Evolutionary conservation across 2,888 invertebrate species (phyloP).

Genomic region (Oegoconia quadripuncta): DNA sequence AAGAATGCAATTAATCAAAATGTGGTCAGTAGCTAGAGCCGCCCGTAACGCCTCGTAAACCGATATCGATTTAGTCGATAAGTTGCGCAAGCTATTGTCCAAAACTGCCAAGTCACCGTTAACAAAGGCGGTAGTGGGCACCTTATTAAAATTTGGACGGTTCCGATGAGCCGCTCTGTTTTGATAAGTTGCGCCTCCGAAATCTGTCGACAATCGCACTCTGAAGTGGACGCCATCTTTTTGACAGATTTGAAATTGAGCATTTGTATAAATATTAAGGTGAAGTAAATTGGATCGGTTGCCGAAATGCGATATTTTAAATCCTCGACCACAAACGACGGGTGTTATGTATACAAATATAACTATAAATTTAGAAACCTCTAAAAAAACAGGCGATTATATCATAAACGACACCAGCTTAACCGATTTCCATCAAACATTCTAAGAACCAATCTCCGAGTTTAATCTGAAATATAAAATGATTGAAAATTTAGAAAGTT

Average conservation of each 20-base stretch:
- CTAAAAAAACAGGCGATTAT: too few relatives aligned
- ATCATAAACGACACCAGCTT: too few relatives aligned
- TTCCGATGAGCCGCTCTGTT: slow-evolving; percentile 71
- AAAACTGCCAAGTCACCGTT: slow-evolving; percentile 63
- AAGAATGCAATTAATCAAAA: slow-evolving; percentile 77
- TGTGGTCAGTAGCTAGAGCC: slow-evolving; percentile 73
- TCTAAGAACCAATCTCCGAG: too few relatives aligned
- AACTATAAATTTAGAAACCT: too few relatives aligned
- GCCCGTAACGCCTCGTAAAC: slow-evolving; percentile 75
- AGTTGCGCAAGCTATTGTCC: slow-evolving; percentile 76
- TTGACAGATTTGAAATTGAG: slow-evolving; percentile 49
- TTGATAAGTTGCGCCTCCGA: slow-evolving; percentile 66
- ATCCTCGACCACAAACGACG: too few relatives aligned
- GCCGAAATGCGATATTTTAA: slow-evolving; percentile 18
- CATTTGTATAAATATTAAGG: slow-evolving; percentile 58
- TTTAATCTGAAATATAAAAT: too few relatives aligned
- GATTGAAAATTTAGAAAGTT: too few relatives aligned
- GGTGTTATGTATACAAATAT: too few relatives aligned
- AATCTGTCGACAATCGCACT: slow-evolving; percentile 48
- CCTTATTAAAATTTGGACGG: slow-evolving; percentile 77
- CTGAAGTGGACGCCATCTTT: slow-evolving; percentile 48
- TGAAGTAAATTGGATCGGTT: slow-evolving; percentile 37
- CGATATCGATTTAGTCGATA: slow-evolving; percentile 77
- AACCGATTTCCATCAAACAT: too few relatives aligned
- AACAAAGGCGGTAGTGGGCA: slow-evolving; percentile 77